phyloP scores from a whole-genome alignment of 1,140 invertebrate species.

The Zaprionus kolodkinae region DNA sequence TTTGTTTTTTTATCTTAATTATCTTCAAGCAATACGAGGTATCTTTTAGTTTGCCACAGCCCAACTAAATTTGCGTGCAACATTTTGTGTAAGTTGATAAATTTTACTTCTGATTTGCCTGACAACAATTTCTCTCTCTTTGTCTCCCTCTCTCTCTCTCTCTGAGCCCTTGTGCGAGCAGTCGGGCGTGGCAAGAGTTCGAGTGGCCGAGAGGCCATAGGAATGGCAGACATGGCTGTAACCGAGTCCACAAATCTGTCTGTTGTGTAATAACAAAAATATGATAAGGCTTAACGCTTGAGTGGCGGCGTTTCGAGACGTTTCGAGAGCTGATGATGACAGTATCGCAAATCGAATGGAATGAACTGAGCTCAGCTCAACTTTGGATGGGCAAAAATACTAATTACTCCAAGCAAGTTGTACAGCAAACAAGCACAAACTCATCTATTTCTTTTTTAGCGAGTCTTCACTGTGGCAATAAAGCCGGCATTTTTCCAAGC shows the following conservation, averaged over 20 bases:
- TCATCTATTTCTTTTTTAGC: background rate
- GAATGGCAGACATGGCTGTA: conserved; percentile 51
- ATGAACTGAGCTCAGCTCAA: background rate
- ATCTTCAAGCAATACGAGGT: background rate
- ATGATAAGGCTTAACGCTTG: conserved; percentile 62
- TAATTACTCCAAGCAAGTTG: conserved; percentile 3
- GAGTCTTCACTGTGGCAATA: conserved; percentile 4
- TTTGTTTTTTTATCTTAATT: too few relatives aligned
- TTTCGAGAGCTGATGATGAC: conserved; percentile 29
- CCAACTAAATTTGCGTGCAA: conserved; percentile 37
- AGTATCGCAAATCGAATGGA: conserved; percentile 30
- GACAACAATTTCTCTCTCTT: conserved; percentile 15
- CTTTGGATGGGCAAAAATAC: background rate
- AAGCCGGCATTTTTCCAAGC: background rate
- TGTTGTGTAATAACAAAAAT: conserved; percentile 72
- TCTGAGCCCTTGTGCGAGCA: conserved; percentile 36
- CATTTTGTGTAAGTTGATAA: conserved; percentile 56
- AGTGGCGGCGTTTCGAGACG: conserved; percentile 29
- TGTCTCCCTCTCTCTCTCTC: background rate
- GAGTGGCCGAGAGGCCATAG: conserved; percentile 58
- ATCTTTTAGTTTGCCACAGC: background rate
- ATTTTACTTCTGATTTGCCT: conserved; percentile 73
- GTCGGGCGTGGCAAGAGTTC: conserved; percentile 48
- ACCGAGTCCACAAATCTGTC: conserved; percentile 19
- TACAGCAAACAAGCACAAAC: background rate